These are phyloP conservation scores for Luscinia megarhynchos DNA, from an alignment of 2,797 vertebrate genomes.

Conservation along the genomic window DNA sequence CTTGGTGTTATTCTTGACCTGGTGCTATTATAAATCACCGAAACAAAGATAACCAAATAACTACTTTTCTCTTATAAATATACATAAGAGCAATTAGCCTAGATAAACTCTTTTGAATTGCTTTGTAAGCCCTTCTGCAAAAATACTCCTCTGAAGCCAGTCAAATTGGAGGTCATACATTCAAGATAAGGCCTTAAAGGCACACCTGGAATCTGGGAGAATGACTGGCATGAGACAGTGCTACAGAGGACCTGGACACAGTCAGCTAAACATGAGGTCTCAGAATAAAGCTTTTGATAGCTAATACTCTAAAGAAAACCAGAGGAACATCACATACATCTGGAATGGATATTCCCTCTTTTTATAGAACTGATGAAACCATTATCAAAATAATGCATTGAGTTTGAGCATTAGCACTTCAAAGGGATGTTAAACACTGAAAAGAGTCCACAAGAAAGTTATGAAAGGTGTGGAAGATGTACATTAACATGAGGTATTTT, in stretches of 20 bases:
- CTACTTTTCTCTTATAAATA: not conserved
- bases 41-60: not conserved
- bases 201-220: not conserved
- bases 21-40: not conserved
- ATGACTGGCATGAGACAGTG: not conserved
- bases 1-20: not conserved
- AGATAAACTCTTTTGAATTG: not conserved
- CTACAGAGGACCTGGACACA: not conserved
- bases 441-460: not conserved
- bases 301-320: not conserved
- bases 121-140: not conserved
- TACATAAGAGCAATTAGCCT: not conserved
- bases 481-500: not conserved
- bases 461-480: not conserved
- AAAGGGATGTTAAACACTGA: not conserved
- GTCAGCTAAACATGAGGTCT: not conserved
- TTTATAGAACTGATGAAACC: not conserved
- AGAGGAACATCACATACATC: not conserved
- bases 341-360: not conserved
- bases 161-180: not conserved
- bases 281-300: not conserved
- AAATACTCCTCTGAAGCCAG: not conserved
- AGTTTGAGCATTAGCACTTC: not conserved
- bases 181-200: not conserved
- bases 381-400: not conserved